Base-by-base conservation (phyloP, 1,140 invertebrate species). In the Chironomus striatipennis region DNA sequence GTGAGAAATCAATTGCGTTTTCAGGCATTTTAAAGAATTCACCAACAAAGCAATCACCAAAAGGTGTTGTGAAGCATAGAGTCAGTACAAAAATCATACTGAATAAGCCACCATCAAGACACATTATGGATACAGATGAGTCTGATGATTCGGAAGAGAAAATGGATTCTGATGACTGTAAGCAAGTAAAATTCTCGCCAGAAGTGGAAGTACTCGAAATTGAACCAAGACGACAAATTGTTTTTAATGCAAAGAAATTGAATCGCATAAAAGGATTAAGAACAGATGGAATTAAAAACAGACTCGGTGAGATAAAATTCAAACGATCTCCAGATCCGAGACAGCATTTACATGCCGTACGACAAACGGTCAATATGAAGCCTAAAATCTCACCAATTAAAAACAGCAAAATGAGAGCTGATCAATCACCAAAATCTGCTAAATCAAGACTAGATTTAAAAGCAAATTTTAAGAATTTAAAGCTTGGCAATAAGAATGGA, bases 151-250 rank as follows among this genome's bases (percentile, higher is more conserved):
- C 57, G 3, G 76, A 77, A 15, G 79, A 79, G 7, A 78, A 78
- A 74, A 78, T 79, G 78, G 77, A 81, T n/a, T 73, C 2, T 21
- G 79, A 77, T 73, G 75, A 43, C 43, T 81, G 82, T 64, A 82
- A 82, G 75, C 78, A 80, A 75, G 81, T 82, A 0, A 80, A 80
- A 74, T 82, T 82, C 67, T 81, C 81, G 7, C 79, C 80, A 0
- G 80, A 79, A 9, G 81, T 81, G 1, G 81, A 82, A 74, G 80
- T 82, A 21, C 77, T 79, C 18, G 81, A 82, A 76, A 82, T 82
- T n/a, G 79, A 76, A 0, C 76, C 81, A 15, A 42, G 72, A 4
- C 5, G n/a, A 2, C 81, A 82, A 74, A 79, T 82, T 24, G 76
- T 76, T 80, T 82, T 18, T 78, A 77, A 0, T 76, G 81, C 10